phyloP scores from a whole-genome alignment of 2,888 invertebrate genomes.

The Trichopoda pennipes region DNA sequence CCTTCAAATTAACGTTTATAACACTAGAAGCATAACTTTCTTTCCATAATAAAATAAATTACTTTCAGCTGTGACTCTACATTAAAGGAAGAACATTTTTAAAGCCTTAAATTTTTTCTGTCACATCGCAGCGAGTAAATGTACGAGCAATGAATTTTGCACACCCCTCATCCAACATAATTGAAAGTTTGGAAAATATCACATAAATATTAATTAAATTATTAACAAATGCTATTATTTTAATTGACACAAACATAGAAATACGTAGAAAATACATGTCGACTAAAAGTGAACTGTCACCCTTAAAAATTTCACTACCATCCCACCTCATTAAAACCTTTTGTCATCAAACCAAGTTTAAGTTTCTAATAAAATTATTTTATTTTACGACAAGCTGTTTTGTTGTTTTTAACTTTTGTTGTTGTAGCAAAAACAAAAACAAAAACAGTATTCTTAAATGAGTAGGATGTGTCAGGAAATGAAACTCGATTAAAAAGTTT shows the following conservation, averaged over 20 bases:
- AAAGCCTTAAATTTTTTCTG: too few relatives aligned
- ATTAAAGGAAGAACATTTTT: too few relatives aligned
- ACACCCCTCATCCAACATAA: too few relatives aligned
- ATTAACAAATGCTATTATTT: constrained; percentile 23
- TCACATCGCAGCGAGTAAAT: too few relatives aligned
- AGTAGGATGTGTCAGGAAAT: constrained; percentile 49
- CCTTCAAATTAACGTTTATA: too few relatives aligned
- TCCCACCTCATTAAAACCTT: background rate
- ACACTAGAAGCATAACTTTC: too few relatives aligned
- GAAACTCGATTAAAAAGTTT: constrained; percentile 56
- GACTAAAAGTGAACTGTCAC: background rate
- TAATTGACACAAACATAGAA: too few relatives aligned
- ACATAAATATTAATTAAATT: constrained; percentile 50
- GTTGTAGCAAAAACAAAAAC: constrained; percentile 72
- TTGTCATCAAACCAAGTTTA: constrained; percentile 14
- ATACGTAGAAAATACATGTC: background rate
- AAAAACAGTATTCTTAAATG: constrained; percentile 38
- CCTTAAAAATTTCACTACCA: background rate
- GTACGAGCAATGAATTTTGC: background rate
- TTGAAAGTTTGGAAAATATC: constrained; percentile 2
- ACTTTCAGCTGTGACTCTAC: too few relatives aligned
- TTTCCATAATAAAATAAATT: too few relatives aligned
- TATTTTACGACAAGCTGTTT: constrained; percentile 56
- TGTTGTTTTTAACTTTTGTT: background rate
- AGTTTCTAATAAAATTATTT: constrained; percentile 39